Evolutionary conservation across 2,113 vertebrate genomes (phyloP).

Genomic region (Mus spicilegus): DNA sequence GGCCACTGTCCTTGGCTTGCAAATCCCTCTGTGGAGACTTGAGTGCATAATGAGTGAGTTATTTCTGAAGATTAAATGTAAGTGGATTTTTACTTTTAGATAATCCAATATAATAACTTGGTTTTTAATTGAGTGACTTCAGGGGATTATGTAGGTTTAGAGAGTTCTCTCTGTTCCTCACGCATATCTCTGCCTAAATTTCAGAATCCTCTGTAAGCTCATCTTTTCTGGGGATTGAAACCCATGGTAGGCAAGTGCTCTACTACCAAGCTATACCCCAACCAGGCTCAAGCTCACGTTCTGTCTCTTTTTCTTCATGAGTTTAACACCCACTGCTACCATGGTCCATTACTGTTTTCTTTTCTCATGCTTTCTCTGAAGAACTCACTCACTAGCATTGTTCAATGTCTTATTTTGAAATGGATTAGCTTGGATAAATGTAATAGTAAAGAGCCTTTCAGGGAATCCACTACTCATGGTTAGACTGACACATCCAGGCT

Average conservation of each 20-base stretch:
- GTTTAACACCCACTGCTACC: background rate
- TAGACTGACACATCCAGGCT: background rate
- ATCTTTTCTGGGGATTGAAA: background rate
- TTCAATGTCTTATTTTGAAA: slow-evolving; percentile 20
- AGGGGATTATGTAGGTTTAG: background rate
- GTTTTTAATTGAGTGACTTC: background rate
- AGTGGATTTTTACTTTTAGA: background rate
- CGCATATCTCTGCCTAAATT: background rate
- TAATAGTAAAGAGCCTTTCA: background rate
- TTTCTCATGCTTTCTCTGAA: background rate
- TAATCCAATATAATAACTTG: background rate
- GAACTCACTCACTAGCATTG: background rate
- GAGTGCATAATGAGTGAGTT: background rate
- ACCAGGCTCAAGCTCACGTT: background rate
- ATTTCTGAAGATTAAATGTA: background rate
- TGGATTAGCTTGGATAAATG: background rate
- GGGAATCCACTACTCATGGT: background rate
- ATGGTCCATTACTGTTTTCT: background rate
- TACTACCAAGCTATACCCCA: background rate
- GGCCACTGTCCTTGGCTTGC: background rate
- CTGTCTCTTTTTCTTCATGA: background rate
- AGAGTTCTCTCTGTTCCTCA: background rate
- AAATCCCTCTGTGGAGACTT: background rate
- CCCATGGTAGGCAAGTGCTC: background rate
- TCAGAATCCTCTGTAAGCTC: background rate